Conservation (phyloP, 2,797 vertebrate genomes). For the Huso huso region DNA sequence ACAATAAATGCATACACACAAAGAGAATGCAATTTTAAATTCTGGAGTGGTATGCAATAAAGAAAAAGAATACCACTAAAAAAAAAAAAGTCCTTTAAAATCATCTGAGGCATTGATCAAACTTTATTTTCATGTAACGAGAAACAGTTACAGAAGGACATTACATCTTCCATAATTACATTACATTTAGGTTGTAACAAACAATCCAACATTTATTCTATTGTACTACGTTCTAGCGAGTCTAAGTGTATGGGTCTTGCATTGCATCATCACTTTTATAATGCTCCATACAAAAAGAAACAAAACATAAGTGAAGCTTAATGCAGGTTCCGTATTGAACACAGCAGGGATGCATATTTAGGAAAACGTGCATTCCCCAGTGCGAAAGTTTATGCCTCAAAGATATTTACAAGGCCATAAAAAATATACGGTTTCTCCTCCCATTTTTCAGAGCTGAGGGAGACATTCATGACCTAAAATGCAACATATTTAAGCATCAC, state of each 20-base stretch:
- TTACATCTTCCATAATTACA: constrained; percentile 94
- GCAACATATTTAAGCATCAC: constrained; percentile 44
- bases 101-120: constrained; percentile 51
- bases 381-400: constrained; percentile 42
- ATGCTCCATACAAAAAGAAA: constrained; percentile 62
- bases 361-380: constrained; percentile 42
- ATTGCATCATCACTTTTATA: constrained; percentile 45
- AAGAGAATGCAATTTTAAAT: too few relatives aligned
- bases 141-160: constrained; percentile 88
- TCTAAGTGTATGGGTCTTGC: constrained; percentile 59
- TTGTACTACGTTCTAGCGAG: constrained; percentile 68
- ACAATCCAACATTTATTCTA: constrained; percentile 76
- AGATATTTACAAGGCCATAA: constrained; percentile 51
- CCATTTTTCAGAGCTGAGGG: constrained; percentile 44
- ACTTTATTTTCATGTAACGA: constrained; percentile 92
- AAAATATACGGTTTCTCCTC: constrained; percentile 46
- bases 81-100: constrained; percentile 10
- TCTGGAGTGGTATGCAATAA: too few relatives aligned
- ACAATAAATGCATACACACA: too few relatives aligned
- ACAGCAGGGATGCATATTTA: constrained; percentile 50
- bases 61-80: too few relatives aligned
- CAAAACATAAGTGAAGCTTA: constrained; percentile 47
- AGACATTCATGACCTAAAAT: constrained; percentile 53
- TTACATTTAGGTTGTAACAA: constrained; percentile 86
- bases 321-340: constrained; percentile 57